Evolutionary conservation across 1,140 invertebrate genomes (phyloP), one percentile per base, ranked within the genome.

Genomic region (Cardiocondyla obscurior): DNA sequence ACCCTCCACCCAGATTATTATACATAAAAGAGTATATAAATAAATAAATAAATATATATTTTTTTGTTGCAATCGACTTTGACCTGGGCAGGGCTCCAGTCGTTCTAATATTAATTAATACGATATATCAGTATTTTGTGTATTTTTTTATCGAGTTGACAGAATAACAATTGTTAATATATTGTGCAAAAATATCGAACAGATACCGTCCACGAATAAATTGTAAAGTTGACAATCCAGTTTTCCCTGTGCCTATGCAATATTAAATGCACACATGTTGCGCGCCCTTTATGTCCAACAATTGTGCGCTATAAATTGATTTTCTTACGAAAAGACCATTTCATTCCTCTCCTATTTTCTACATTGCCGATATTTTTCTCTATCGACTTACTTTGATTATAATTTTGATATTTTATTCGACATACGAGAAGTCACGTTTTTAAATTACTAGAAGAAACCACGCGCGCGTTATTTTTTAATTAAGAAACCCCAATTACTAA

Each of bases 171-270:
- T 92, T 93, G 92, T 94, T 93, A 92, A 93, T 93, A 93, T 94
- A 94, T 94, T 93, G 90, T 94, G 92, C 90, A 92, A 94, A 92
- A 94, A 90, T 91, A 93, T 93, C 91, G 92, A 94, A 93, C 89
- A 93, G 88, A 93, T 93, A 93, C 93, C 93, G 92, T 94, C 93
- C 93, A 93, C 90, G 85, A 93, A 93, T 93, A 93, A 93, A 93
- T 67, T 89, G 67, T 92, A 91, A 93, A 91, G 72, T 86, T 90
- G 88, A 92, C 44, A 85, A 81, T 55, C 70, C 85, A 89, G 73
- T 58, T 72, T 90, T 90, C 51, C 86, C 77, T 88, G 44, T 84
- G 83, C 60, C 74, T 76, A 53, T 19, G n/a, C 36, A 65, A 77
- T 49, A 49, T 58, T 8, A 64, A 36, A 51, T 33, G 30, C n/a